A percentile compares a stretch with the other conserved stretches of the same genome.
These are phyloP conservation scores for Drosophila eugracilis DNA, from an alignment of 1,140 invertebrate species.

Conservation along the genomic window DNA sequence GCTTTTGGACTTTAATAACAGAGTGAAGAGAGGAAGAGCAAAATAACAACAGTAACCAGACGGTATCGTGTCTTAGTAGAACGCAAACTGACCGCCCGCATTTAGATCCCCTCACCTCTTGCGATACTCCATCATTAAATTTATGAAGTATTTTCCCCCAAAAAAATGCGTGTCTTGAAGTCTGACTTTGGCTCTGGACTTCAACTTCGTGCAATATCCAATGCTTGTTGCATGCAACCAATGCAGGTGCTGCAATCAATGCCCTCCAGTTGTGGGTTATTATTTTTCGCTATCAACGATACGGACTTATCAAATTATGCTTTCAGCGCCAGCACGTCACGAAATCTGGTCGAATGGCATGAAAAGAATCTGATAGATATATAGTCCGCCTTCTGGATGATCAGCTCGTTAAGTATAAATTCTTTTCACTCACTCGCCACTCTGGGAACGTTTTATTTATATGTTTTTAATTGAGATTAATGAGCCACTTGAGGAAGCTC, in stretches of 20 bases:
- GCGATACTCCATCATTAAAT: background rate
- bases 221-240: constrained; percentile 33
- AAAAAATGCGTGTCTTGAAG: constrained; percentile 73
- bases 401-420: constrained; percentile 4
- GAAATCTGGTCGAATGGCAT: constrained; percentile 37
- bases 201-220: constrained; percentile 49
- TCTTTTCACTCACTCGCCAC: constrained; percentile 4
- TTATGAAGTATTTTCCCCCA: constrained; percentile 52
- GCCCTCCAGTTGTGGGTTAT: constrained; percentile 42
- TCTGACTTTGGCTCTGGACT: constrained; percentile 22
- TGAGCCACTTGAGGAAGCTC: constrained; percentile 61
- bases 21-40: constrained; percentile 16
- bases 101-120: constrained; percentile 10
- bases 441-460: constrained; percentile 57
- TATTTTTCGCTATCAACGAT: constrained; percentile 67
- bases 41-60: constrained; percentile 53
- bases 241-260: constrained; percentile 55
- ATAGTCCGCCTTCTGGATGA: constrained; percentile 1
- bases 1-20: constrained; percentile 75
- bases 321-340: constrained; percentile 44
- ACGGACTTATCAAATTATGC: constrained; percentile 71
- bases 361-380: constrained; percentile 20
- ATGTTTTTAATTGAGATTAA: constrained; percentile 76
- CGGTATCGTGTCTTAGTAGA: constrained; percentile 69
- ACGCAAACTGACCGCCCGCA: constrained; percentile 66